phyloP scores from a whole-genome alignment of 1,140 invertebrate genomes.

The Nilaparvata lugens region DNA sequence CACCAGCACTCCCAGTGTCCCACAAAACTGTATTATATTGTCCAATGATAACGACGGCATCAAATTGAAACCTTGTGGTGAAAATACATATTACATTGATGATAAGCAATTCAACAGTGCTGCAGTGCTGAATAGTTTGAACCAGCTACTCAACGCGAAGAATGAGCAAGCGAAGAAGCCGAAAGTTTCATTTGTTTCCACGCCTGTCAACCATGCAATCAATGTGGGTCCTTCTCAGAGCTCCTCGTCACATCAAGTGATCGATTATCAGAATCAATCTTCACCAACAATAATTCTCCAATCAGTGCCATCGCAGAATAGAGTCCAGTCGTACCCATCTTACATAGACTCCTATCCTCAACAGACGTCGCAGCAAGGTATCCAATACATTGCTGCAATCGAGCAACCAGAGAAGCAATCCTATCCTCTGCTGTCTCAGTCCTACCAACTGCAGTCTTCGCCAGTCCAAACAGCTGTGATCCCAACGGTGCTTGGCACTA shows the following conservation, averaged over 20 bases:
- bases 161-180: not conserved
- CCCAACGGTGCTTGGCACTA: conserved; percentile 49
- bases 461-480: conserved; percentile 38
- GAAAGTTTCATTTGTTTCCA: not conserved
- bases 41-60: too few species aligned
- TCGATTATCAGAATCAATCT: conserved; percentile 4
- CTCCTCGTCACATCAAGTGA: not conserved
- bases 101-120: too few species aligned
- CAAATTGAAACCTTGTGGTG: too few species aligned
- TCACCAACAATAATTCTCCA: conserved; percentile 55
- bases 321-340: conserved; percentile 42
- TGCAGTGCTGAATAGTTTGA: too few species aligned
- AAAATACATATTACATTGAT: too few species aligned
- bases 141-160: too few species aligned
- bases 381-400: conserved; percentile 61
- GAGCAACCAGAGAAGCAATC: conserved; percentile 49
- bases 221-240: not conserved
- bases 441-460: conserved; percentile 32
- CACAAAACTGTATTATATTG: too few species aligned
- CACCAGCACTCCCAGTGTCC: too few species aligned
- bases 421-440: conserved; percentile 42
- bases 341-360: conserved; percentile 58
- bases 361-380: conserved; percentile 52
- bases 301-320: conserved; percentile 50
- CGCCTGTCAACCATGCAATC: not conserved